phyloP scores from a whole-genome alignment of 2,797 vertebrate genomes.

The Enoplosus armatus region DNA sequence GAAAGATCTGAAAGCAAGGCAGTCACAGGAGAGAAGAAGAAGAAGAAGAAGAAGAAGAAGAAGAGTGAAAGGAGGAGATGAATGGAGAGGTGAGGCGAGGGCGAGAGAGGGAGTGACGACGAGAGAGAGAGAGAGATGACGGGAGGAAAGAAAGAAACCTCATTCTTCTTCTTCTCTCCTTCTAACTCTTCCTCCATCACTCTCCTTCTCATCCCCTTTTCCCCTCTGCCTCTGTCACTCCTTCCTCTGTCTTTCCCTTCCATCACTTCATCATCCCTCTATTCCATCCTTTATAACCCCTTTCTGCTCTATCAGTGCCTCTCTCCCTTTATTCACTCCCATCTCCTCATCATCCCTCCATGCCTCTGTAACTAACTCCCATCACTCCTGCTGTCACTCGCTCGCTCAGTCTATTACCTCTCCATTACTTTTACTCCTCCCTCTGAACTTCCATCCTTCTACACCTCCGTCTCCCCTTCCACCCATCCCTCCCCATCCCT shows the following conservation, averaged over 20 bases:
- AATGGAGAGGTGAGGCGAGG: slow-evolving; percentile 13
- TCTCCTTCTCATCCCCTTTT: background rate
- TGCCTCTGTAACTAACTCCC: background rate
- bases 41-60: too few species aligned
- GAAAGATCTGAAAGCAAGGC: background rate
- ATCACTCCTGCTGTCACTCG: background rate
- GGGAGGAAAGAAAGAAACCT: too few species aligned
- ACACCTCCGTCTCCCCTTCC: background rate
- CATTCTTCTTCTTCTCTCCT: background rate
- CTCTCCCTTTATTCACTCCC: background rate
- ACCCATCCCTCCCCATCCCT: background rate
- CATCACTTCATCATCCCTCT: background rate
- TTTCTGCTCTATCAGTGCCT: background rate
- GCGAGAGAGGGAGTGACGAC: background rate
- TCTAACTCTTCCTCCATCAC: background rate
- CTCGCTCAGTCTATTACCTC: background rate
- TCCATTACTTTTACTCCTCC: background rate
- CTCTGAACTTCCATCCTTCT: background rate
- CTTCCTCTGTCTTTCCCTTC: too few species aligned
- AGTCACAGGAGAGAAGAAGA: background rate
- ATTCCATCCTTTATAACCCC: background rate
- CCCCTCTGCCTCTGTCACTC: background rate
- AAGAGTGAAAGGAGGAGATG: background rate
- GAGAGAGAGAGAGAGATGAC: background rate
- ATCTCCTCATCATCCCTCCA: too few species aligned